Conservation (phyloP, 2,113 vertebrate genomes). For the Egretta garzetta region DNA sequence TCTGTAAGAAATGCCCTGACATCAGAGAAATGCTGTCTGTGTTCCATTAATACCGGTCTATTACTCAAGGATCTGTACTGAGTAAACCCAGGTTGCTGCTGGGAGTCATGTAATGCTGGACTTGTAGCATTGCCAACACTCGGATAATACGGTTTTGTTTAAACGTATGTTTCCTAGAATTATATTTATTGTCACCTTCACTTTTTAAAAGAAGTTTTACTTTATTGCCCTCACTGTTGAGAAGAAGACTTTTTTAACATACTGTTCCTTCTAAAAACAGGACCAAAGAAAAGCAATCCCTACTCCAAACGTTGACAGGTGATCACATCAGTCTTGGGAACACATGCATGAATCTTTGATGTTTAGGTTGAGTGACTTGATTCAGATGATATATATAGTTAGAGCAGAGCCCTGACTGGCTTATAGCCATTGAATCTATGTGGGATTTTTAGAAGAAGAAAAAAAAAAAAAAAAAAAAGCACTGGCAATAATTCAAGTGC, state of each 20-base stretch:
- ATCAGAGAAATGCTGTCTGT: neutral
- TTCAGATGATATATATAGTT: neutral
- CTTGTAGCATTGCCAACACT: neutral
- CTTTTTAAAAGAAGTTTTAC: neutral
- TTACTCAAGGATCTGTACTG: neutral
- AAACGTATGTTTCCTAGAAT: neutral
- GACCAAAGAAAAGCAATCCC: neutral
- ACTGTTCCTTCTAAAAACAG: neutral
- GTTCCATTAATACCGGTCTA: neutral
- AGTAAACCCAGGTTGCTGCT: neutral
- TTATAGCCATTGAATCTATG: neutral
- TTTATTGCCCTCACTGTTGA: neutral
- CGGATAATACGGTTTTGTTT: neutral
- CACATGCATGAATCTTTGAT: neutral
- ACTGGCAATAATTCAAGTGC: neutral
- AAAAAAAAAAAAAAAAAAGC: neutral
- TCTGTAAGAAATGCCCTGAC: neutral
- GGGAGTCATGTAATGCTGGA: neutral
- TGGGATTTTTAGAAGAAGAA: neutral
- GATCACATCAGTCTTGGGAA: neutral
- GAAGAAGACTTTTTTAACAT: neutral
- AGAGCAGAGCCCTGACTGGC: neutral
- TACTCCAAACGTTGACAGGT: neutral
- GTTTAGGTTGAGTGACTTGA: neutral
- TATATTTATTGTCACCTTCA: neutral